Conservation (phyloP, 2,113 vertebrate species). For the Calonectris borealis region DNA sequence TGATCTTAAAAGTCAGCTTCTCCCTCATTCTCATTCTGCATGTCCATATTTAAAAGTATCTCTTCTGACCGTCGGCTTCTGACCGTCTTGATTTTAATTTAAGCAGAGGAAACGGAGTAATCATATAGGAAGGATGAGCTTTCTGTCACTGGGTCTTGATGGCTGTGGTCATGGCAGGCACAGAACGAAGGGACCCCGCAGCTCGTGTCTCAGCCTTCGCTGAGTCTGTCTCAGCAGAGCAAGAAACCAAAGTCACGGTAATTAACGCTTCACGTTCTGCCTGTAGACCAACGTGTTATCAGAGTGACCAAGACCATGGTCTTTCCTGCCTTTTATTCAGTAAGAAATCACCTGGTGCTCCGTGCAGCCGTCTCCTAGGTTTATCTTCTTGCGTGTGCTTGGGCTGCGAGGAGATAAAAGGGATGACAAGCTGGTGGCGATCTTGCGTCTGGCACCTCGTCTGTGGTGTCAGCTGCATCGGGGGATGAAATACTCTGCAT, state of each 20-base stretch:
- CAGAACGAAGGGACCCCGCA: no score
- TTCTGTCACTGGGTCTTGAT: not conserved
- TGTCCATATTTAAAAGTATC: not conserved
- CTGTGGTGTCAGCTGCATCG: not conserved
- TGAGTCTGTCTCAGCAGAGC: not conserved
- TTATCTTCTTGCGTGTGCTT: accelerated
- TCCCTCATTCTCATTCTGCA: not conserved
- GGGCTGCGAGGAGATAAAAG: not conserved
- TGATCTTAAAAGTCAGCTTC: not conserved
- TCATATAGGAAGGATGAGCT: not conserved
- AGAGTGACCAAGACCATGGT: not conserved
- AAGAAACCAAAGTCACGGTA: not conserved
- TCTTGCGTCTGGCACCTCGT: not conserved
- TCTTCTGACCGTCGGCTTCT: not conserved
- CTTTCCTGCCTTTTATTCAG: not conserved
- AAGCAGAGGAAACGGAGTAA: not conserved
- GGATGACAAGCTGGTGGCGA: no score
- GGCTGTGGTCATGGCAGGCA: not conserved
- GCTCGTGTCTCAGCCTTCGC: accelerated
- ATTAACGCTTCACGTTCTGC: not conserved
- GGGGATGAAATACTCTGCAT: not conserved
- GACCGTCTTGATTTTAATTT: not conserved
- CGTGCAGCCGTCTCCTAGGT: not conserved
- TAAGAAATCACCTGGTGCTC: not conserved
- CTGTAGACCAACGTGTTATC: no score